phyloP scores from a whole-genome alignment of 2,888 invertebrate genomes.

The Eumerus sabulonum region DNA sequence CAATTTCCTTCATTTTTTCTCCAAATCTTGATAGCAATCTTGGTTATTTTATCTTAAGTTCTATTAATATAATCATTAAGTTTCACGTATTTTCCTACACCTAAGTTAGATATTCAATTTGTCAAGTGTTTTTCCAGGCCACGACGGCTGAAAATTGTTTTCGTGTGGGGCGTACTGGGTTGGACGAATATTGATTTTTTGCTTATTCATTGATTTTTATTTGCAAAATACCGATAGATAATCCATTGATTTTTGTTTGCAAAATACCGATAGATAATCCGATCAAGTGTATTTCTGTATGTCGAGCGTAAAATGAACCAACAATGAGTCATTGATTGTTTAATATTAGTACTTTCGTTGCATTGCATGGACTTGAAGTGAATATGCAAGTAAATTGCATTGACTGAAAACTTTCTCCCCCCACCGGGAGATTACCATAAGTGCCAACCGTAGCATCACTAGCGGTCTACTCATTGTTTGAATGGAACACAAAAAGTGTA shows the following conservation, averaged over 20 bases:
- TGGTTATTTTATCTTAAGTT: background rate
- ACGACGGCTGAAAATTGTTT: no score
- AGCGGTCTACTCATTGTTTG: background rate
- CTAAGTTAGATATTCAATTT: background rate
- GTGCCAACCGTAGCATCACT: background rate
- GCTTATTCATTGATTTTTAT: constrained; percentile 12
- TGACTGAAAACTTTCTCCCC: constrained; percentile 32
- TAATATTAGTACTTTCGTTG: background rate
- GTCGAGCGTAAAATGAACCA: constrained; percentile 4
- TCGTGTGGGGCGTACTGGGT: constrained; percentile 19
- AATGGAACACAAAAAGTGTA: no score
- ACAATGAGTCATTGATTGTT: constrained; percentile 29
- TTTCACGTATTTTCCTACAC: background rate
- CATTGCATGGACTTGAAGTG: background rate
- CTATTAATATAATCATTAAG: background rate
- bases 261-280: background rate
- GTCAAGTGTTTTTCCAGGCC: background rate
- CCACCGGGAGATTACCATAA: background rate
- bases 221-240: background rate
- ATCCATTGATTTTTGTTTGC: constrained; percentile 7
- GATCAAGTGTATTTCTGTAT: background rate
- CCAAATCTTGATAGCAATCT: constrained; percentile 11
- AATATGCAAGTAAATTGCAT: constrained; percentile 7
- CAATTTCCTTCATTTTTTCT: background rate
- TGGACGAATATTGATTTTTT: constrained; percentile 41